Percentiles rank a stretch among this genome's conserved stretches.
Evolutionary conservation across 2,113 vertebrate genomes (phyloP).

Genomic region (Propithecus coquereli): DNA sequence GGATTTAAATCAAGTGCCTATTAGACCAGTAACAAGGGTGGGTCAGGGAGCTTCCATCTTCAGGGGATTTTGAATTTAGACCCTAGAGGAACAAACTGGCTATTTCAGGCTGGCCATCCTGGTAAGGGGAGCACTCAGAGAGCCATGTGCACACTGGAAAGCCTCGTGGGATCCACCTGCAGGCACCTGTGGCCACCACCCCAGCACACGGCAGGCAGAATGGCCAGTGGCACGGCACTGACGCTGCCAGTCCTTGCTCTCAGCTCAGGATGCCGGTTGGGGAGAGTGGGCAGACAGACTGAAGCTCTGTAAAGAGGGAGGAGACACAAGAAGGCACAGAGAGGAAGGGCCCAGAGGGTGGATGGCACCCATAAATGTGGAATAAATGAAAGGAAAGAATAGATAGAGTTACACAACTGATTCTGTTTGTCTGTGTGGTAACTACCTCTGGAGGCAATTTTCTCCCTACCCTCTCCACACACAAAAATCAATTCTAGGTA

Average conservation of each 20-base stretch:
- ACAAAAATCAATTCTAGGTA: background rate
- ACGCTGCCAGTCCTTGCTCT: background rate
- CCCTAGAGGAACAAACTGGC: background rate
- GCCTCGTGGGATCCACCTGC: background rate
- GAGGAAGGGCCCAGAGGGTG: accelerated
- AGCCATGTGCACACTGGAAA: background rate
- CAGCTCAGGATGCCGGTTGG: background rate
- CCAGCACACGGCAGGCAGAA: background rate
- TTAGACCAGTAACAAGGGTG: background rate
- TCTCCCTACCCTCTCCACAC: background rate
- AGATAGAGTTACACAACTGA: background rate
- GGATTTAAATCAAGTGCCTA: background rate
- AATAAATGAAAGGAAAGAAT: background rate
- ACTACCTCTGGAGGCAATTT: background rate
- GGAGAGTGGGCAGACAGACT: background rate
- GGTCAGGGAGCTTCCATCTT: background rate
- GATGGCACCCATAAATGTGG: background rate
- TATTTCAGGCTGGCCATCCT: background rate
- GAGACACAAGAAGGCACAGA: background rate
- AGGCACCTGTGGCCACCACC: background rate
- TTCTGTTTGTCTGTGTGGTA: background rate
- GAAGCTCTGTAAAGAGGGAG: background rate
- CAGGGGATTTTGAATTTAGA: background rate
- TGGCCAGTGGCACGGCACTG: background rate
- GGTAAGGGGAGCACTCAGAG: background rate